A percentile compares a stretch with the other conserved stretches of the same genome.
These are phyloP conservation scores for Zelostemma sp. DNA, from an alignment of 1,140 invertebrate genomes.

Conservation along the genomic window DNA sequence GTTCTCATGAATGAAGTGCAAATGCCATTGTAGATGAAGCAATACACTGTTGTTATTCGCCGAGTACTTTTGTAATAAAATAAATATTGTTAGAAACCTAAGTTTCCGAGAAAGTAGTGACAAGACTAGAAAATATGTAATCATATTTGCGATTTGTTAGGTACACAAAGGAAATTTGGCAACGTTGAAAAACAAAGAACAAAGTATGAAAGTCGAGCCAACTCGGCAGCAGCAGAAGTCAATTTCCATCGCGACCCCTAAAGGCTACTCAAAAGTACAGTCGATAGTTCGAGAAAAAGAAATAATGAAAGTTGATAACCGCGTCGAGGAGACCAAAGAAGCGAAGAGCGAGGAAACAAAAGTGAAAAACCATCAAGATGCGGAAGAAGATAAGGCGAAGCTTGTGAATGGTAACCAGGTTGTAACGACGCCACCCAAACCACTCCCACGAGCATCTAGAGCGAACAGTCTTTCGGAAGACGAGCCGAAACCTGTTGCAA, in stretches of 20 bases:
- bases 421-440: constrained; percentile 76
- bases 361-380: not conserved
- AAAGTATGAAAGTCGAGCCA: constrained; percentile 60
- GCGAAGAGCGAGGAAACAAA: constrained; percentile 48
- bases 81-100: too few species aligned
- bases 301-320: constrained; percentile 52
- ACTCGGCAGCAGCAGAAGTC: constrained; percentile 57
- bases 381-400: constrained; percentile 61
- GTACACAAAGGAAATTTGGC: constrained; percentile 69
- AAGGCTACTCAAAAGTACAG: constrained; percentile 58
- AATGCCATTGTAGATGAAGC: too few species aligned
- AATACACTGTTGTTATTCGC: too few species aligned
- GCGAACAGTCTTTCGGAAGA: constrained; percentile 76
- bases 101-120: not conserved
- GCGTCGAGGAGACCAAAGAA: constrained; percentile 35
- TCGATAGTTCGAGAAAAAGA: constrained; percentile 52
- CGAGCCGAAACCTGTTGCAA: constrained; percentile 78
- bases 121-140: not conserved
- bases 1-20: too few species aligned
- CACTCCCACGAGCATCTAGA: constrained; percentile 78
- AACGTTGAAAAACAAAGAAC: constrained; percentile 63
- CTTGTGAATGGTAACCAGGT: constrained; percentile 60
- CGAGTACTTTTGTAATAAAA: too few species aligned
- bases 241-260: constrained; percentile 55
- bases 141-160: constrained; percentile 33